These are phyloP conservation scores for Actinernus sp. DNA, from an alignment of 92 coral and sea anemone genomes.

Conservation along the genomic window DNA sequence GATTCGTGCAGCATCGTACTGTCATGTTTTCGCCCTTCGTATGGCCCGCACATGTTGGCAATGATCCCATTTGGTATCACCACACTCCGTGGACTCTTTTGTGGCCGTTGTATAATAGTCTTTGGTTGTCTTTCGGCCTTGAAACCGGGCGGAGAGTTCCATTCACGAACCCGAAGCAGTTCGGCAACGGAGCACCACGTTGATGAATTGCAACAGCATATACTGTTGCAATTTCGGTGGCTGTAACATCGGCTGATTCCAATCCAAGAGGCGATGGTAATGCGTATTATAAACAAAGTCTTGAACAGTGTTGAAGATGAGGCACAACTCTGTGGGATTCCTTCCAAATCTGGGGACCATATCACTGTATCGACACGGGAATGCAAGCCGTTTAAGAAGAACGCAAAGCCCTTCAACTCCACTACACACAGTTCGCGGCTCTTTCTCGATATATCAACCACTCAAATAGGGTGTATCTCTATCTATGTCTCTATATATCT, in stretches of 20 bases:
- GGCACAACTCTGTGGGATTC: conserved; percentile 8
- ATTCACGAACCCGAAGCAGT: conserved; percentile 5
- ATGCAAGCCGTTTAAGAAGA: conserved; percentile 35
- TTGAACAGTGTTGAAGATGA: conserved; percentile 21
- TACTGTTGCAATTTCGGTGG: no score
- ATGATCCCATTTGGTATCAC: no score
- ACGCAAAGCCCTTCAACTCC: no score
- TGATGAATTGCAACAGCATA: no score
- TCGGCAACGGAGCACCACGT: no score
- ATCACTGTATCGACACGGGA: conserved; percentile 25
- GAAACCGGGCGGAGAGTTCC: not conserved
- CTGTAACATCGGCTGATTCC: conserved; percentile 6
- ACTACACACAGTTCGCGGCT: no score
- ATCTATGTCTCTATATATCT: no score
- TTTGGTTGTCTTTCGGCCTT: not conserved
- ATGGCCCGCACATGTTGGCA: not conserved
- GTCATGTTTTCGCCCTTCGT: conserved; percentile 3
- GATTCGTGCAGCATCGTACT: not conserved
- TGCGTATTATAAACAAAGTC: conserved; percentile 1
- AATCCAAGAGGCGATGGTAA: conserved; percentile 7
- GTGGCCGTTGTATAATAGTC: not conserved
- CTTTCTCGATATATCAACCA: no score
- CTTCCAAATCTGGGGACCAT: conserved; percentile 24
- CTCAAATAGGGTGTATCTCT: no score
- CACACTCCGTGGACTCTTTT: conserved; percentile 1